phyloP scores from a whole-genome alignment of 2,113 vertebrate species.

The Himantopus leucocephalus region DNA sequence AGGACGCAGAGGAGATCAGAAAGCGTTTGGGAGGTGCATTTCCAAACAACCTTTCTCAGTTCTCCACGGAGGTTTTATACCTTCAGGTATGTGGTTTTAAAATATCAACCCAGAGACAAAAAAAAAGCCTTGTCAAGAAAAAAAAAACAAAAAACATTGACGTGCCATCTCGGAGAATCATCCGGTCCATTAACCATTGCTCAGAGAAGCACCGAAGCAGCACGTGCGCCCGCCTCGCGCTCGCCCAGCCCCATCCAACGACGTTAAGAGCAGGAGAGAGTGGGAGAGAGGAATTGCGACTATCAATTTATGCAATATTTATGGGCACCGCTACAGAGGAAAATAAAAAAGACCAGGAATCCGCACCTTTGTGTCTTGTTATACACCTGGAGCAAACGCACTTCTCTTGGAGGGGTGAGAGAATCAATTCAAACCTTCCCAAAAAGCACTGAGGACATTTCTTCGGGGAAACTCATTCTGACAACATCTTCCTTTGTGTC shows the following conservation, averaged over 20 bases:
- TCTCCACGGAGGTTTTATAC: background rate
- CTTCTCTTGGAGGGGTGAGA: background rate
- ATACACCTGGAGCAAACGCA: background rate
- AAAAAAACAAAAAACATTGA: background rate
- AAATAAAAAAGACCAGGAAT: background rate
- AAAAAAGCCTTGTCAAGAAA: background rate
- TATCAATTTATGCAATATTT: fast-evolving
- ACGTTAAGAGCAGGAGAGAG: background rate
- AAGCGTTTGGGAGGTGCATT: background rate
- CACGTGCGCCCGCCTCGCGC: fast-evolving
- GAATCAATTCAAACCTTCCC: background rate
- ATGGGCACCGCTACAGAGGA: background rate
- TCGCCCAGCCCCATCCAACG: background rate
- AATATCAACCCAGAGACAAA: background rate
- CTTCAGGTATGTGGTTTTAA: background rate
- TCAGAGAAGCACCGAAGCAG: background rate
- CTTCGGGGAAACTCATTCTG: background rate
- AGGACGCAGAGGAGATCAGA: background rate
- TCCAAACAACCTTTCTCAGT: background rate
- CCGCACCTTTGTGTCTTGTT: background rate
- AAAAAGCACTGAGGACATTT: background rate
- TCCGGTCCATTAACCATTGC: background rate
- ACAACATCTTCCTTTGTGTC: background rate
- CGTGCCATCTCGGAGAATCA: background rate
- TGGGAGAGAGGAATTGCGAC: background rate